Evolutionary conservation across 2,113 vertebrate species (phyloP), one percentile per base, ranked within the genome.

Genomic region (Scomber japonicus): DNA sequence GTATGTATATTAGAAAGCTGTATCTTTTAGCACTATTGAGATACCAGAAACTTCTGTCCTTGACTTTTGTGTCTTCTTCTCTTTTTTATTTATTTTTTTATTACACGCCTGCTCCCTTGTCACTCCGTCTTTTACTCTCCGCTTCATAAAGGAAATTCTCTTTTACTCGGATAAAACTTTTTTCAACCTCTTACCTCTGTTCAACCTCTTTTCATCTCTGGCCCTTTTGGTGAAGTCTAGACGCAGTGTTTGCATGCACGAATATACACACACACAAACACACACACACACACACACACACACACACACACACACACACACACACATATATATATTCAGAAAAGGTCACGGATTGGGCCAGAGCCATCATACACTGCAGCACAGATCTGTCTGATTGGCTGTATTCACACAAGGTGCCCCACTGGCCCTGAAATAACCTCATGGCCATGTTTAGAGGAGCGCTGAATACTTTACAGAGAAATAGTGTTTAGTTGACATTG

Each of bases 341-440:
- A 78, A 83, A 90, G 80, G 73, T 88, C 80, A 85, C 0, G 54
- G 35, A 70, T 55, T 8, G 69, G 57, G 55, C 64, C 65, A 6
- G 48, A 84, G 49, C 31, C 53, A 24, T 81, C 60, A 40, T 63
- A 75, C 78, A 78, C 65, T 55, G 75, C 76, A 40, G 64, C 68
- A 62, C 76, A 75, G 83, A 78, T 75, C 64, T 19, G 50, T 74
- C 46, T 86, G 83, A 83, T 88, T 84, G 84, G 71, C 67, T 83
- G 63, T 56, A 77, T 81, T 86, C 77, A 77, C 72, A 55, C 50
- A 62, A 44, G 35, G 19, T 51, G 75, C 67, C 78, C 49, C 15
- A 35, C 75, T 84, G 65, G 63, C 82, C 60, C 65, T 17, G 51
- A 63, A 68, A 40, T 81, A 59, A 68, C 68, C 82, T 27, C 60